A percentile compares a stretch with the other conserved stretches of the same genome.
Conservation (phyloP, 2,888 invertebrate genomes). For the Pammene fasciana region DNA sequence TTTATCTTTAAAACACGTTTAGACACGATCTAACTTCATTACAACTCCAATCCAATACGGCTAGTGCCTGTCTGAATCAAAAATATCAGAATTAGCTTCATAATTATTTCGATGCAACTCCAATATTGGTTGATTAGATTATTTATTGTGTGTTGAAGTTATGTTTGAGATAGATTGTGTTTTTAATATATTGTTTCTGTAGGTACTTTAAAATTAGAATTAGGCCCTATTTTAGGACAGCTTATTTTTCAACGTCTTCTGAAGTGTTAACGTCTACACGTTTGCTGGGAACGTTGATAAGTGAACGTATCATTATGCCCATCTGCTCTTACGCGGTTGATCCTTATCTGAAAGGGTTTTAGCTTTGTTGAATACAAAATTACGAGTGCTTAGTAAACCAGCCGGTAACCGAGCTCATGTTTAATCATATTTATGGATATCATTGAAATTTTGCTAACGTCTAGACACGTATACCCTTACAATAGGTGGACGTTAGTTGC, state of each 20-base stretch:
- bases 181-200: too few species aligned
- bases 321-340: slow-evolving; percentile 38
- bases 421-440: slow-evolving; percentile 26
- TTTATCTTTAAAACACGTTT: too few species aligned
- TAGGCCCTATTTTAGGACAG: too few species aligned
- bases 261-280: slow-evolving; percentile 16
- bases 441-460: slow-evolving; percentile 32
- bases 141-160: too few species aligned
- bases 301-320: slow-evolving; percentile 26
- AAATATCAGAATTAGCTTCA: too few species aligned
- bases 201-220: too few species aligned
- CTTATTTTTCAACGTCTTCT: neutral
- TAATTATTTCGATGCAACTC: too few species aligned
- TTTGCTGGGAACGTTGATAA: slow-evolving; percentile 22
- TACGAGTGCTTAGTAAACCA: slow-evolving; percentile 32
- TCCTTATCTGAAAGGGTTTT: slow-evolving; percentile 37
- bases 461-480: slow-evolving; percentile 13
- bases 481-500: neutral
- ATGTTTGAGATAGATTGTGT: too few species aligned
- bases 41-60: neutral
- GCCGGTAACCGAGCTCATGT: slow-evolving; percentile 19
- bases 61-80: too few species aligned
- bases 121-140: too few species aligned
- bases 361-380: slow-evolving; percentile 39
- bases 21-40: neutral